Percentiles rank a stretch among this genome's conserved stretches.
Evolutionary conservation across 53 echinoderm and acorn worm genomes (phyloP).

Genomic region (Holothuria scabra): DNA sequence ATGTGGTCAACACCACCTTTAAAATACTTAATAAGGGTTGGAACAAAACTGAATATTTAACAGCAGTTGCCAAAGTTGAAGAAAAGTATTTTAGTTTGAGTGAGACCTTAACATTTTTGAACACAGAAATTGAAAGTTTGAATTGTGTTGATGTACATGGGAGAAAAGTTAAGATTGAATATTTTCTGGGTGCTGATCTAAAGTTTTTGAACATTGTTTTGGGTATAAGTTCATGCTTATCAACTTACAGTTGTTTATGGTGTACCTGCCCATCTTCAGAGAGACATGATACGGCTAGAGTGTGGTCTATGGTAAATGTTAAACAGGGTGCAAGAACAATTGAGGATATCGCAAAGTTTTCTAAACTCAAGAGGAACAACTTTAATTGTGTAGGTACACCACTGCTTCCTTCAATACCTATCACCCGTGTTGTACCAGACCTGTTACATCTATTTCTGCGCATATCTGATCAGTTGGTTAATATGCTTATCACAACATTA

Average conservation of each 20-base stretch:
- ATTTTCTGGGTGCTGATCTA: neutral
- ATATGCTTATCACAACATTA: neutral
- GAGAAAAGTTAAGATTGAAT: neutral
- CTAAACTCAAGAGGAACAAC: neutral
- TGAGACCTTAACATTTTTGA: neutral
- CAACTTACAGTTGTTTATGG: neutral
- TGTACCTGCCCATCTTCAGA: neutral
- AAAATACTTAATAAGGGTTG: neutral
- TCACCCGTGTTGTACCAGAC: conserved; percentile 7
- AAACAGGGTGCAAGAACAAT: neutral
- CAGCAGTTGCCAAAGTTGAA: neutral
- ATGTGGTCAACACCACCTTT: neutral
- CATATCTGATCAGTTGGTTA: conserved; percentile 12
- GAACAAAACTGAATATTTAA: too few species aligned
- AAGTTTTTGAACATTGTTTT: neutral
- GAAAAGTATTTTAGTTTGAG: neutral
- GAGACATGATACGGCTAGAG: neutral
- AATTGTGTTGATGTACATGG: conserved; percentile 2
- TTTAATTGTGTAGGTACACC: neutral
- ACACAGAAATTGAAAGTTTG: neutral
- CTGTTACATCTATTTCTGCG: conserved; percentile 3
- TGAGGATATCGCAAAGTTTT: neutral
- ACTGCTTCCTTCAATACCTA: conserved; percentile 3
- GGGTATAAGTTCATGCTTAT: conserved; percentile 6
- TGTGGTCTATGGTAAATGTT: neutral